Percentiles rank a stretch among this genome's conserved stretches.
phyloP scores from a whole-genome alignment of 1,140 invertebrate species.

The Hermatobates lingyangjiaoensis region DNA sequence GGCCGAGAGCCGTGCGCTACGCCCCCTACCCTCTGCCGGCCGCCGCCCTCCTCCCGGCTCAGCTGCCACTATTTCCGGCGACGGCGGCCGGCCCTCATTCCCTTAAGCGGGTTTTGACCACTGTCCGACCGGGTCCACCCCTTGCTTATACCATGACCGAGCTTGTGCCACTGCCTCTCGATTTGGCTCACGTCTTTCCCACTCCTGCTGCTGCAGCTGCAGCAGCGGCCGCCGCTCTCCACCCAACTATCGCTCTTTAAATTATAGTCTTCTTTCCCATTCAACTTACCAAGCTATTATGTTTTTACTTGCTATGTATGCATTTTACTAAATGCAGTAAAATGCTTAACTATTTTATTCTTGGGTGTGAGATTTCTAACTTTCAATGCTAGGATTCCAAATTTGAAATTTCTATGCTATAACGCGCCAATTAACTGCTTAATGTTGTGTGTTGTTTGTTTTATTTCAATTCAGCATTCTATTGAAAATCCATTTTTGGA shows the following conservation, averaged over 20 bases:
- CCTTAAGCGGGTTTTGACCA: slow-evolving; percentile 26
- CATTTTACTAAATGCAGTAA: too few relatives aligned
- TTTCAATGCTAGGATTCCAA: too few relatives aligned
- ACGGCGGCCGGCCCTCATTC: slow-evolving; percentile 28
- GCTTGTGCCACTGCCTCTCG: slow-evolving; percentile 36
- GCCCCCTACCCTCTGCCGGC: slow-evolving; percentile 35
- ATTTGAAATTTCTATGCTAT: too few relatives aligned
- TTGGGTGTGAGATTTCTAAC: too few relatives aligned
- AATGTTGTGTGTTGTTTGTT: too few relatives aligned
- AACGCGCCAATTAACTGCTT: too few relatives aligned
- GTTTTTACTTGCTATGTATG: too few relatives aligned
- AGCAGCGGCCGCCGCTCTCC: neutral
- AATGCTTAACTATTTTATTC: too few relatives aligned
- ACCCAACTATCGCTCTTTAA: neutral
- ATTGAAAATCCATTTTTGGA: too few relatives aligned
- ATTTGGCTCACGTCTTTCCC: slow-evolving; percentile 45
- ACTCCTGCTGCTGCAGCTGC: too few relatives aligned
- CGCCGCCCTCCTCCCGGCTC: slow-evolving; percentile 5
- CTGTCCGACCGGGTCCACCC: slow-evolving; percentile 26
- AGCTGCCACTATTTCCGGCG: slow-evolving; percentile 4
- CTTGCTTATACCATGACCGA: slow-evolving; percentile 47
- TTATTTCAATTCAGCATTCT: too few relatives aligned
- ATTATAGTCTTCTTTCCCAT: neutral
- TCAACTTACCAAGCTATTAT: slow-evolving; percentile 3
- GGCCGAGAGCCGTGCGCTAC: slow-evolving; percentile 25